phyloP scores from a whole-genome alignment of 2,797 vertebrate species.

The Syncerus caffer region DNA sequence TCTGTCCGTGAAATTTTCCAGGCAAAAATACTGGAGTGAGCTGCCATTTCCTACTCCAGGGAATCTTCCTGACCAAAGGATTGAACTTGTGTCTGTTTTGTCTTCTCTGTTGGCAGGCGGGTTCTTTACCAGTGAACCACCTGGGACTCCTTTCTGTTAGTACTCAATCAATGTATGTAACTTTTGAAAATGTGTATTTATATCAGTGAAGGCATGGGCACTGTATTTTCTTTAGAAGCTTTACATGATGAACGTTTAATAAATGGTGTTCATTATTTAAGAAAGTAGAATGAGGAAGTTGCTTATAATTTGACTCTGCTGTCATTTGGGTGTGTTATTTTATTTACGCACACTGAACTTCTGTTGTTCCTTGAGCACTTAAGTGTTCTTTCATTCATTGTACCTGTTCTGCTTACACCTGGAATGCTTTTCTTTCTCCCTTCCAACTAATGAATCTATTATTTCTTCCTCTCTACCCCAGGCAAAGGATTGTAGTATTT shows the following conservation, averaged over 20 bases:
- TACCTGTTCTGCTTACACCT: neutral
- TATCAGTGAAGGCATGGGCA: neutral
- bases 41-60: neutral
- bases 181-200: constrained; percentile 17
- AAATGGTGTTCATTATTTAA: constrained; percentile 29
- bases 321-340: neutral
- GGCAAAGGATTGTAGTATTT: neutral
- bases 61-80: neutral
- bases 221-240: constrained; percentile 30
- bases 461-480: neutral
- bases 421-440: constrained; percentile 26
- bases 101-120: neutral
- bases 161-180: neutral
- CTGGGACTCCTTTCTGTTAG: neutral
- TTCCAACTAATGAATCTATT: neutral
- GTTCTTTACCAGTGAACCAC: neutral
- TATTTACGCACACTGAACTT: neutral
- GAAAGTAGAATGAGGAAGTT: constrained; percentile 53
- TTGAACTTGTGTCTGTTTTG: neutral
- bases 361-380: constrained; percentile 15
- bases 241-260: constrained; percentile 7
- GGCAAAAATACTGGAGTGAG: neutral
- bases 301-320: constrained; percentile 20
- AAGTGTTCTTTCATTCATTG: constrained; percentile 3
- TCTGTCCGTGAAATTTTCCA: neutral